Base-by-base conservation (phyloP, 2,888 invertebrate species). In the Phyllotreta cruciferae region DNA sequence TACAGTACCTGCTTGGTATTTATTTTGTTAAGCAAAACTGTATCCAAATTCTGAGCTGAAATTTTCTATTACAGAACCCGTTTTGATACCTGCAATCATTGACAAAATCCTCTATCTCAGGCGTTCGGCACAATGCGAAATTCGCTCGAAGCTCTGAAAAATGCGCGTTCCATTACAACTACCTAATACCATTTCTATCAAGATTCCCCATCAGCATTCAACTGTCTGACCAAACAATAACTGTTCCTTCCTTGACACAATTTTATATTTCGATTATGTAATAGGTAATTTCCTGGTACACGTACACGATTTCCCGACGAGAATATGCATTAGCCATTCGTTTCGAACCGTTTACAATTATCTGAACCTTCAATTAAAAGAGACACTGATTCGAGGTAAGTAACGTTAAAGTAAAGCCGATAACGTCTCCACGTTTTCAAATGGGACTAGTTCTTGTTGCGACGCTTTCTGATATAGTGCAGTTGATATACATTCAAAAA, bases 261-360 rank as follows among this genome's bases (percentile, higher is more conserved):
- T 60, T 60, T 52, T 37, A 35, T 37, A 52, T 60, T 57, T 60
- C 44, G 41, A 52, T 56, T 52, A 60, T 53, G 44, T 60, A 52
- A 60, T 60, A 44, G 52, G 42, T 44, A 52, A 60, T 60, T 60
- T 60, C 42, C 52, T 52, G 44, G 52, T 50, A 35, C 41, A n/a
- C 35, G 58, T 58, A 60, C 52, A 52, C 52, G 52, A 58, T 54
- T 63, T 54, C 52, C 57, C 56, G 52, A 38, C 10, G 41, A 37
- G 58, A 45, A 47, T 58, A 58, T 63, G 38, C 53, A 63, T 63
- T 63, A 63, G 34, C 58, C 47, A 63, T 63, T 63, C 47, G 49
- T 63, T 63, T 41, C 63, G 54, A 63, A 35, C 52, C 50, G 56
- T 49, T 62, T 57, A 24, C 34, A 57, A 57, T 42, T 52, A 52